Percentiles rank a stretch among this genome's conserved stretches.
These are phyloP conservation scores for Antitype chi DNA, from an alignment of 2,888 invertebrate species.

Conservation along the genomic window DNA sequence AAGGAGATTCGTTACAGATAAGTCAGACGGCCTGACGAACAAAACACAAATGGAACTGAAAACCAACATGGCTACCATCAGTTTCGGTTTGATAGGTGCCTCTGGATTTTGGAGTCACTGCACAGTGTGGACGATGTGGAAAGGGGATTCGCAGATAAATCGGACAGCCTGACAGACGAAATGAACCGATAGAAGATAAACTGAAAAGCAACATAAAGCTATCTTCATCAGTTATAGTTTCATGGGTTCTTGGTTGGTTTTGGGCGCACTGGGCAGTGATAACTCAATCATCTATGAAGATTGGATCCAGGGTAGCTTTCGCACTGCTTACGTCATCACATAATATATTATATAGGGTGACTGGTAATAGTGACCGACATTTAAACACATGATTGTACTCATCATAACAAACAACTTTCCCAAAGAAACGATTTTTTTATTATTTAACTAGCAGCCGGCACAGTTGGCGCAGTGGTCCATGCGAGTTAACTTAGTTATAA, in stretches of 20 bases:
- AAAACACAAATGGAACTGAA: conserved; percentile 10
- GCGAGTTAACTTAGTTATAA: neutral
- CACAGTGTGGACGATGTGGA: neutral
- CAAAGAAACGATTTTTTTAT: too few species aligned
- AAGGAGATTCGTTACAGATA: conserved; percentile 9
- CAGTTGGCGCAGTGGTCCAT: neutral
- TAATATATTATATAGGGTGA: too few species aligned
- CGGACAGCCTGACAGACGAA: neutral
- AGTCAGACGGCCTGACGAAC: neutral
- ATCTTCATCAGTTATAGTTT: conserved; percentile 5
- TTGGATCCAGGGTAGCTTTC: neutral
- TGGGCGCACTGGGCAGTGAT: neutral
- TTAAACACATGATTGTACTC: too few species aligned
- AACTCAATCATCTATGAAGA: neutral
- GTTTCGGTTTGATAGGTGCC: conserved; percentile 5
- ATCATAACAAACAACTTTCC: too few species aligned
- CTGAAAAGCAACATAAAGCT: neutral
- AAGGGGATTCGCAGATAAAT: conserved; percentile 8
- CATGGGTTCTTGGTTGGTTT: neutral
- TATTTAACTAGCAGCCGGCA: too few species aligned
- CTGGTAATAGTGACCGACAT: too few species aligned
- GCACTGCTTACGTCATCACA: neutral
- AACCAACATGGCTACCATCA: neutral
- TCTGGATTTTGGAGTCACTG: neutral
- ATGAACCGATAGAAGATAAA: neutral